Conservation (phyloP, 2,113 vertebrate species). For the zebrafish (Danio rerio) region GRCz12tu NC_133188.1:32065001-32065500, state of each 20-base stretch:
- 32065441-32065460: too few species aligned
- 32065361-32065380: too few species aligned
- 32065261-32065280: conserved; percentile 89
- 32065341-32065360: not conserved
- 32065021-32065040: conserved; percentile 10
- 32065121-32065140: not conserved
- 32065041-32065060: not conserved
- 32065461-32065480: too few species aligned
- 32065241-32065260: conserved; percentile 91
- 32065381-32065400: too few species aligned
- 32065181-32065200: not conserved
- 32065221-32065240: conserved; percentile 87
- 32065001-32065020: conserved; percentile 26
- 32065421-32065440: too few species aligned
- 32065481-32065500: too few species aligned
- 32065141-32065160: too few species aligned
- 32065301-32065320: conserved; percentile 96
- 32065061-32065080: conserved; percentile 25
- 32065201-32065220: conserved; percentile 82
- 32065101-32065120: not conserved
- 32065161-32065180: not conserved
- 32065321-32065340: conserved; percentile 88
- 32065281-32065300: conserved; percentile 93
- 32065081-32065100: not conserved
- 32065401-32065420: too few species aligned